These are phyloP conservation scores for Ctenodactylus gundi DNA, from an alignment of 2,113 vertebrate genomes.

Conservation along the genomic window DNA sequence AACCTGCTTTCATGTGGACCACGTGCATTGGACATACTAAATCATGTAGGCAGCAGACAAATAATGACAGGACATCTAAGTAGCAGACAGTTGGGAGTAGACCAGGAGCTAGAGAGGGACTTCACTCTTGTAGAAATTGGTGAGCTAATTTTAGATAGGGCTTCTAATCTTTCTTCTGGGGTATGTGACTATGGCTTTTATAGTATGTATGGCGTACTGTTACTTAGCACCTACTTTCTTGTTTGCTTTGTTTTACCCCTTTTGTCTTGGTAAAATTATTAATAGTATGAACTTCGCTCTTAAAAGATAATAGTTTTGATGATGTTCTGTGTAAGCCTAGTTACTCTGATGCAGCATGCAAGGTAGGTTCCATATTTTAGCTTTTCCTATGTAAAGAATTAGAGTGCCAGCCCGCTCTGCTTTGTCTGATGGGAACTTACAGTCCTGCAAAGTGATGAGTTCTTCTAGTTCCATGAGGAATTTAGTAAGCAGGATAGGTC, in stretches of 20 bases:
- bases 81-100: not conserved
- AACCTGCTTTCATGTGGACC: not conserved
- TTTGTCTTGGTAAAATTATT: not conserved
- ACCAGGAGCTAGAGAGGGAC: not conserved
- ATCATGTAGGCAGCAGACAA: not conserved
- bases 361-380: not conserved
- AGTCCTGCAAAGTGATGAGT: not conserved
- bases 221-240: not conserved
- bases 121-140: not conserved
- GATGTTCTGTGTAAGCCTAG: not conserved
- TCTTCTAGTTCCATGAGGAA: not conserved
- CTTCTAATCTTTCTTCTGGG: not conserved
- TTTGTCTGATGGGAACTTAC: not conserved
- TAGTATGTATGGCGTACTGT: not conserved
- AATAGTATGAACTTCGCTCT: not conserved
- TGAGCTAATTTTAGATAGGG: not conserved
- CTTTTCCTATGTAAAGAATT: not conserved
- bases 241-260: not conserved
- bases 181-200: not conserved
- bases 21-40: not conserved
- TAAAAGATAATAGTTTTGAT: conserved; percentile 19
- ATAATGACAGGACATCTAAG: no score
- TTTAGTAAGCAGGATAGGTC: not conserved
- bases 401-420: not conserved
- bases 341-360: not conserved